phyloP scores from a whole-genome alignment of 1,140 invertebrate species.

The Periplaneta americana region DNA sequence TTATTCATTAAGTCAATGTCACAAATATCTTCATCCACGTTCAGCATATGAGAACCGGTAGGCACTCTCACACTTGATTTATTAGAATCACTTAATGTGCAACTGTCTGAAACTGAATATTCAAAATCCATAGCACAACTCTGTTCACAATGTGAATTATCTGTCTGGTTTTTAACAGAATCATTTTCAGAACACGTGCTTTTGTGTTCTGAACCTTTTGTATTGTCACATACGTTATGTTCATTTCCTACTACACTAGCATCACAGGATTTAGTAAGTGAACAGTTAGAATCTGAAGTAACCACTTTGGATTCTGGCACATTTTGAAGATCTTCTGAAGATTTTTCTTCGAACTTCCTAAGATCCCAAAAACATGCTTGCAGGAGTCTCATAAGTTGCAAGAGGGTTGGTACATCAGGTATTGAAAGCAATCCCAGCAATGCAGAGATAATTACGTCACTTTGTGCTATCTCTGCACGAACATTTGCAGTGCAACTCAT shows the following conservation, averaged over 20 bases:
- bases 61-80: too few relatives aligned
- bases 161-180: background rate
- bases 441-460: slow-evolving; percentile 37
- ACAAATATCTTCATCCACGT: background rate
- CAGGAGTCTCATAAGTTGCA: slow-evolving; percentile 49
- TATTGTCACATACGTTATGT: background rate
- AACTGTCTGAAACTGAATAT: background rate
- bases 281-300: background rate
- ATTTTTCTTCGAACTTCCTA: background rate
- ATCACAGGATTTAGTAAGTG: too few relatives aligned
- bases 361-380: slow-evolving; percentile 15
- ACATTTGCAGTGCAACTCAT: slow-evolving; percentile 53
- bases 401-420: slow-evolving; percentile 54
- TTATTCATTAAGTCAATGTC: background rate
- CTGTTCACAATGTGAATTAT: background rate
- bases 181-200: background rate
- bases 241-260: background rate
- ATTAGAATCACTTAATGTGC: background rate
- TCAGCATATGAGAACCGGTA: background rate
- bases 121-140: background rate
- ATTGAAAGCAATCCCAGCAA: slow-evolving; percentile 50
- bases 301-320: background rate
- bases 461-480: slow-evolving; percentile 37
- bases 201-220: background rate
- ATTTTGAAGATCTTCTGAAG: background rate